Conservation (phyloP, 1,140 invertebrate genomes). For the Heliconius hermathena region DNA sequence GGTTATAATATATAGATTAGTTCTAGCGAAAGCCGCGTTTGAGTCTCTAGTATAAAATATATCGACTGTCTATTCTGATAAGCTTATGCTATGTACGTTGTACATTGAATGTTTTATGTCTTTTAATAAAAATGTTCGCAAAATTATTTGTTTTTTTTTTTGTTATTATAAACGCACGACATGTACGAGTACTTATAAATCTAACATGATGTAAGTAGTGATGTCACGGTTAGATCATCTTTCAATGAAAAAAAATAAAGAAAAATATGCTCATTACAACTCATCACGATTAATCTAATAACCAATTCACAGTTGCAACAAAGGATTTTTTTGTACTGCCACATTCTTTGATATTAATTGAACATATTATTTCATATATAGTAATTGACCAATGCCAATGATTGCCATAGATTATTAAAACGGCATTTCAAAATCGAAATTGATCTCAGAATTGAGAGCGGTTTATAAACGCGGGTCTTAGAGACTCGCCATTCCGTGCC, state of each 20-base stretch:
- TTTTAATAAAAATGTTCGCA: no score
- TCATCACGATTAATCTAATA: slow-evolving; percentile 6
- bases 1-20: no score
- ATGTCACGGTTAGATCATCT: slow-evolving; percentile 20
- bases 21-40: no score
- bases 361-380: neutral
- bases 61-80: no score
- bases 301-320: slow-evolving; percentile 6
- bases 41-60: no score
- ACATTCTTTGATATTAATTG: neutral
- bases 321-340: neutral
- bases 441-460: no score
- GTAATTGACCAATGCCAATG: neutral
- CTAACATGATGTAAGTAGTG: slow-evolving; percentile 9
- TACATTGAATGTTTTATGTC: no score
- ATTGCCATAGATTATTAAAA: neutral
- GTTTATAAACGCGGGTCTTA: no score
- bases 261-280: slow-evolving; percentile 12
- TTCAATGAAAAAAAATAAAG: neutral
- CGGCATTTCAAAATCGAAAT: no score
- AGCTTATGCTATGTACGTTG: no score
- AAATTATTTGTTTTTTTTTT: neutral
- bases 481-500: no score
- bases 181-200: neutral
- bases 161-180: neutral